Conservation (phyloP, 2,797 vertebrate species). For the Gallinago solitaria region DNA sequence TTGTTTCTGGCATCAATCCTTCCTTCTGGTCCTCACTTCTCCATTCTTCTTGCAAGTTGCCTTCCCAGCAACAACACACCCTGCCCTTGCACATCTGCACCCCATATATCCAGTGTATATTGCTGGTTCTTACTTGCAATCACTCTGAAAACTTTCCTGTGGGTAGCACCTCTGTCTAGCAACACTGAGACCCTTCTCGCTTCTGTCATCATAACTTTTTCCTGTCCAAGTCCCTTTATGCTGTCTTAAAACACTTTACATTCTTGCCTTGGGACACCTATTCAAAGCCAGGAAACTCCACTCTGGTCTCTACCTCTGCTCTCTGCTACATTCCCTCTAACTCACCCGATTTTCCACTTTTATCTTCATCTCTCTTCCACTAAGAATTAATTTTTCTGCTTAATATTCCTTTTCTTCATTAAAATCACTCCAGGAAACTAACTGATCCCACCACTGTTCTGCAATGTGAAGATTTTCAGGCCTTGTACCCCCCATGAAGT, state of each 20-base stretch:
- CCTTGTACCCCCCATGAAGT: not conserved
- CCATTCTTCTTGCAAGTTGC: not conserved
- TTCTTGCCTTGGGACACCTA: not conserved
- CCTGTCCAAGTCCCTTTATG: not conserved
- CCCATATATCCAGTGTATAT: rapidly evolving
- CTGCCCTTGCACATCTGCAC: not conserved
- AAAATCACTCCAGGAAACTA: not conserved
- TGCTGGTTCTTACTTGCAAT: not conserved
- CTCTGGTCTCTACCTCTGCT: not conserved
- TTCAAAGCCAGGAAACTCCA: not conserved
- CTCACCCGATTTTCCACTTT: not conserved
- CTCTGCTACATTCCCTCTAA: not conserved
- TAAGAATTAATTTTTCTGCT: not conserved
- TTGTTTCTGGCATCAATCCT: not conserved
- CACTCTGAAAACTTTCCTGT: not conserved
- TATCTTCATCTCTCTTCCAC: not conserved
- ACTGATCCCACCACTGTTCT: not conserved
- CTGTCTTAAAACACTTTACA: not conserved
- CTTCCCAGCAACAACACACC: not conserved
- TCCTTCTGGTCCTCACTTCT: not conserved
- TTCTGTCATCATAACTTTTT: not conserved
- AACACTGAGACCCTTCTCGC: not conserved
- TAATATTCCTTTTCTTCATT: not conserved
- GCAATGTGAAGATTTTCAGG: not conserved
- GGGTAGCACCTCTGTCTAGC: not conserved